Evolutionary conservation across 1,140 invertebrate species (phyloP).

Genomic region (Conopomorpha cramerella): DNA sequence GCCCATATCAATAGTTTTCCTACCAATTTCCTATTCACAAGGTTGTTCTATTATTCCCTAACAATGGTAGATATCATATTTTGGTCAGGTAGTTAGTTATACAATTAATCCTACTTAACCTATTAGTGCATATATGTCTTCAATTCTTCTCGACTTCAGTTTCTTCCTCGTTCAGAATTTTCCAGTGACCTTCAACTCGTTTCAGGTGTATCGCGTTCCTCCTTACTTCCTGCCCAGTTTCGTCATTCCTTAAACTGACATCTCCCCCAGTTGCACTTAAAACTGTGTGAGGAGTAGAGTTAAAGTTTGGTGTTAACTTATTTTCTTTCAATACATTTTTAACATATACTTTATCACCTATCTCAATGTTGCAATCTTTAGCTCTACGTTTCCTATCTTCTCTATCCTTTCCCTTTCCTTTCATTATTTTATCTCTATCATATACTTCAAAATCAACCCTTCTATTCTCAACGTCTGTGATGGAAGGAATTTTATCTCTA

Average conservation of each 20-base stretch:
- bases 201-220: conserved; percentile 1
- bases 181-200: not conserved
- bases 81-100: no score
- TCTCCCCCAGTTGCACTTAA: not conserved
- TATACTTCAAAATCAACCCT: conserved; percentile 8
- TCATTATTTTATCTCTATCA: conserved; percentile 11
- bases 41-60: no score
- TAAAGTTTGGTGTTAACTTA: conserved; percentile 8
- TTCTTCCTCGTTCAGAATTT: no score
- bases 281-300: not conserved
- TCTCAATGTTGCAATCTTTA: conserved; percentile 4
- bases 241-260: not conserved
- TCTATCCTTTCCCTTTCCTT: conserved; percentile 13
- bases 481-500: conserved; percentile 7
- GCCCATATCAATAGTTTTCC: no score
- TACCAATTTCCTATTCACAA: no score
- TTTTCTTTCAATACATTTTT: conserved; percentile 5
- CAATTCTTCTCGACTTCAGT: no score
- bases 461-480: not conserved
- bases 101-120: no score
- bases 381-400: conserved; percentile 9
- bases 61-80: no score
- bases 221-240: conserved; percentile 1
- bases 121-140: no score
- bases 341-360: conserved; percentile 14